A percentile compares a stretch with the other conserved stretches of the same genome.
These are phyloP conservation scores for Brevipalpus yothersi DNA, from an alignment of 1,140 invertebrate genomes.

Conservation along the genomic window DNA sequence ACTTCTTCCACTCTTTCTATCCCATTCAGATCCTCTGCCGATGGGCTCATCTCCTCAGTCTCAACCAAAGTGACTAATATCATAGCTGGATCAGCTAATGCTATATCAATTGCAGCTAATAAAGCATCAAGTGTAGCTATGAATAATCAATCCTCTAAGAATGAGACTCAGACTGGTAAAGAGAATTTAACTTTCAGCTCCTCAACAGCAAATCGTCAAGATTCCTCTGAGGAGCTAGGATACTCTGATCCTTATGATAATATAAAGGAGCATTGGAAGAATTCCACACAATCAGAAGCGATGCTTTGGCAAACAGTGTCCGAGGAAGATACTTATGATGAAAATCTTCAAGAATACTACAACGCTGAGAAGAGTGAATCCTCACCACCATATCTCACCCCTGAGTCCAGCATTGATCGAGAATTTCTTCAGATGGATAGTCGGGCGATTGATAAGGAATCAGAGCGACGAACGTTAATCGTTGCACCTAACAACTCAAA, in stretches of 20 bases:
- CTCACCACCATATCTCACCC: not conserved
- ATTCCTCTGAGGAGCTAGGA: not conserved
- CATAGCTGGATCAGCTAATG: not conserved
- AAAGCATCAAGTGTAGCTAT: not conserved
- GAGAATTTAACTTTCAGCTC: not conserved
- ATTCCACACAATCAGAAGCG: not conserved
- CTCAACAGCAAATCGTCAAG: not conserved
- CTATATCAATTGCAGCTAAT: not conserved
- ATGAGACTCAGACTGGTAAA: not conserved
- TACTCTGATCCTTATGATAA: not conserved
- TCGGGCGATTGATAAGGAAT: no score
- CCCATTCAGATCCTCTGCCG: no score
- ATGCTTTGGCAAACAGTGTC: not conserved
- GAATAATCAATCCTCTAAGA: not conserved
- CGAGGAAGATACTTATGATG: not conserved
- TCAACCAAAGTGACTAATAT: not conserved
- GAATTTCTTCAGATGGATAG: not conserved
- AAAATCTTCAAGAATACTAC: not conserved
- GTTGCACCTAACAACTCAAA: no score
- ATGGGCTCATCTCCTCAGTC: not conserved
- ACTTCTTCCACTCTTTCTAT: no score
- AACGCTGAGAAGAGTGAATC: not conserved
- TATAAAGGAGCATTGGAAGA: constrained; percentile 4
- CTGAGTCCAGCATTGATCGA: not conserved
- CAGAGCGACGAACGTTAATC: no score